Base-by-base conservation (phyloP, 2,797 vertebrate genomes). In the Ctenochaetus hawaiiensis region DNA sequence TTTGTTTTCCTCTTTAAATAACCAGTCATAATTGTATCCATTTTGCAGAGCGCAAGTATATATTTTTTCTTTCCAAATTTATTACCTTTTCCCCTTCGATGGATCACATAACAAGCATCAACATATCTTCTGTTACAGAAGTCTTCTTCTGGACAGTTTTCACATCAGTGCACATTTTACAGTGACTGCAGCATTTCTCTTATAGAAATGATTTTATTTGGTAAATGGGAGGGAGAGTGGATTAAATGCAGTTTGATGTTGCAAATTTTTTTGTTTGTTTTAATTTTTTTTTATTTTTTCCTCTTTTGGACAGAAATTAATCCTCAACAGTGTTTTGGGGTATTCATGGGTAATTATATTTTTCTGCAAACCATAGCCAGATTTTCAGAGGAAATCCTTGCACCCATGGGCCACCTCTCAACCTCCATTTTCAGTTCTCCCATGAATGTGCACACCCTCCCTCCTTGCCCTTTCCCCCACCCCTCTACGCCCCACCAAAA, bases 11-110 rank as follows among this genome's bases (percentile, higher is more conserved):
- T 88, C 81, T 76, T 93, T 75, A 68, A 90, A 85, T 87, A 90
- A 84, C 88, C 89, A 78, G 84, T 93, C 81, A 91, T 91, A 87
- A 92, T 93, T 93, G 91, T 94, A 91, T 93, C 89, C 90, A 82
- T 94, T 93, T 93, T 93, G 90, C 87, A 94, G 91, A 90, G 30
- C 30, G 88, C 23, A 88, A 89, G 75, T 88, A 78, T 88, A 90
- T 91, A n/a, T 93, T 93, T 90, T 34, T 34, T 34, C 30, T 34
- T 34, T 34, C 30, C 30, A 34, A 34, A 89, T 90, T 90, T 90
- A 85, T 81, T 73, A 87, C 72, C 39, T 53, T 56, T 26, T 16
- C 20, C 39, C 12, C 78, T 51, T 79, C n/a, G 6, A 68, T 77
- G 75, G 72, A 84, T 90, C 67, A 22, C 89, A 67, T 79, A 83